These are phyloP conservation scores for Palaemon carinicauda DNA, from an alignment of 1,140 invertebrate genomes.

Conservation along the genomic window DNA sequence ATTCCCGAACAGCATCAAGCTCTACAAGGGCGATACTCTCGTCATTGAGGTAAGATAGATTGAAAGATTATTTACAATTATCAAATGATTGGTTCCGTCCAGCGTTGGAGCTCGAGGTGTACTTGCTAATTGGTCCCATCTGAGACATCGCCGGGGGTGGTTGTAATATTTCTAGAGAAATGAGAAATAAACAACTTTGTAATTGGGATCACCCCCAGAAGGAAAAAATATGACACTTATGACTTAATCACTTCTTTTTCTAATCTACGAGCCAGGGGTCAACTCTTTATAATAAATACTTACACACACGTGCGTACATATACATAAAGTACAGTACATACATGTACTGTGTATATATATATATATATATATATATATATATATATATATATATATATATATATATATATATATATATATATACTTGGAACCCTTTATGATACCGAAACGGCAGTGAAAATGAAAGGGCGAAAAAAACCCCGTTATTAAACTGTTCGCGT, in stretches of 20 bases:
- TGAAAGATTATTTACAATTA: not conserved
- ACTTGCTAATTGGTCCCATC: too few relatives aligned
- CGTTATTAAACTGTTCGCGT: too few relatives aligned
- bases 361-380: not conserved
- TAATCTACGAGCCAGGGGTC: too few relatives aligned
- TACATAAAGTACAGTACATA: too few relatives aligned
- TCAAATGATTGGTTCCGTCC: not conserved
- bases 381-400: not conserved
- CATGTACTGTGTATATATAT: not conserved
- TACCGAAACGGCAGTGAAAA: too few relatives aligned
- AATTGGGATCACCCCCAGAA: not conserved
- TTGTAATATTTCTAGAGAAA: not conserved
- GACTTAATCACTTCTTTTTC: too few relatives aligned
- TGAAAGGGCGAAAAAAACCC: too few relatives aligned
- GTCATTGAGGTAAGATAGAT: slow-evolving; percentile 78
- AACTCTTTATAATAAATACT: too few relatives aligned
- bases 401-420: not conserved
- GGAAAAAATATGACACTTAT: too few relatives aligned
- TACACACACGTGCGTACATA: too few relatives aligned
- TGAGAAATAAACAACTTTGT: not conserved
- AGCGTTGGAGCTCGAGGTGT: not conserved
- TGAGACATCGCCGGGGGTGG: not conserved
- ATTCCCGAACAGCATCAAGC: slow-evolving; percentile 76
- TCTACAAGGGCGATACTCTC: slow-evolving; percentile 92
- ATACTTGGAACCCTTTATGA: not conserved